Base-by-base conservation (phyloP, 2,888 invertebrate genomes). In the Teinopalpus imperialis region DNA sequence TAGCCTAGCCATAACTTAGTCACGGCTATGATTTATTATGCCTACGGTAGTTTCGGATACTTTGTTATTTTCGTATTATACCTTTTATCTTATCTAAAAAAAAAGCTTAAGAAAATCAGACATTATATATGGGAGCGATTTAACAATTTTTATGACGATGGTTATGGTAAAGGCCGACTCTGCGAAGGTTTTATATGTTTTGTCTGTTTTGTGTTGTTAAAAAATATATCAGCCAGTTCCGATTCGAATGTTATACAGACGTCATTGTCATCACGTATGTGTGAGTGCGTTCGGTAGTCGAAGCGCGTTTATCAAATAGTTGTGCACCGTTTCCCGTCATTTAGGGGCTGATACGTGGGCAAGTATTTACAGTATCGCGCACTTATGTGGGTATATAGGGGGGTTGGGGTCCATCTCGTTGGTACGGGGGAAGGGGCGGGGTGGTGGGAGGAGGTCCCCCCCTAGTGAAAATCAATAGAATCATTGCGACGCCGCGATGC, bases 391-490 rank as follows among this genome's bases (percentile, higher is more conserved):
- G 44, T 55, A 57, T 49, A 53, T 50, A 51, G 45, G 46, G 46
- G 56, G 52, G 52, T 43, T 27, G 53, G 49, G 52, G 49, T 44
- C 52, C 49, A 54, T 54, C 51, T 53, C 52, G 50, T 47, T 47
- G 41, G 51, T 44, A 51, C 50, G 49, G 43, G 51, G 53, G 37
- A 49, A 46, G 53, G 43, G 46, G 47, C 35, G 49, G 44, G 51
- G 46, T 45, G 52, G 61, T 26, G 43, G 36, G 52, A 53, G 44
- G 61, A 57, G 55, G 57, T 59, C 4, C 20, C 20, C 23, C 16
- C 68, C 63, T 66, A 60, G 75, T 67, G 74, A 62, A 81, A 80
- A 87, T 87, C 86, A 75, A 87, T 87, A 82, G 69, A 82, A 83
- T 87, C 85, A 87, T 85, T 74, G 81, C 79, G 70, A 59, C 61